These are phyloP conservation scores for Agapornis roseicollis DNA, from an alignment of 2,113 vertebrate genomes.

Conservation along the genomic window DNA sequence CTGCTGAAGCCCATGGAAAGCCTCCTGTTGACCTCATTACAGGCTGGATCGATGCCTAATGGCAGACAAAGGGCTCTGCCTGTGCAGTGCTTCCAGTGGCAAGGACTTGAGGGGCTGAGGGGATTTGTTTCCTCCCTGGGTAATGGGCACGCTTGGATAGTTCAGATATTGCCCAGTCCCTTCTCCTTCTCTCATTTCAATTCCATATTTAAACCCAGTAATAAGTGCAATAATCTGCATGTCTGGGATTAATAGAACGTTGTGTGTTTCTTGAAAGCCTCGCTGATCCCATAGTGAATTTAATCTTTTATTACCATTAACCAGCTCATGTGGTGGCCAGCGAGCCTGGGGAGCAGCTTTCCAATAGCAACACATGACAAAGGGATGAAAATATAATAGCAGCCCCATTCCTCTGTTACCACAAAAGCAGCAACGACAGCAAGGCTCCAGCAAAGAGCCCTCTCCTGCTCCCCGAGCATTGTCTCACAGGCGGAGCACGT, in stretches of 20 bases:
- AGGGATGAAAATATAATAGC: not conserved
- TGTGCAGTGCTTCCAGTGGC: not conserved
- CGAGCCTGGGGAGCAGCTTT: not conserved
- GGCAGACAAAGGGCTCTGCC: constrained; percentile 12
- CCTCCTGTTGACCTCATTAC: not conserved
- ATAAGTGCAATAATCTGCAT: not conserved
- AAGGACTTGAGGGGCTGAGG: not conserved
- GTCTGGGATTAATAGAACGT: constrained; percentile 22
- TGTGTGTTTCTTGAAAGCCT: constrained; percentile 35
- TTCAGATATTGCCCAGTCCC: not conserved
- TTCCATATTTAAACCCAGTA: not conserved
- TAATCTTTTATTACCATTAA: constrained; percentile 23
- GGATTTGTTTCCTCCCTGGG: not conserved
- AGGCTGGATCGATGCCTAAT: not conserved
- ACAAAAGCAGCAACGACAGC: not conserved
- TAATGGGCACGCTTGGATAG: not conserved
- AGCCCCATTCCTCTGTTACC: not conserved
- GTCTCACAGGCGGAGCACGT: constrained; percentile 7
- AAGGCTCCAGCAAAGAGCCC: not conserved
- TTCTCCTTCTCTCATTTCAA: not conserved
- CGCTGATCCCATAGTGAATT: not conserved
- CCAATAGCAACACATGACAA: not conserved
- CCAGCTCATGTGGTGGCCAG: not conserved
- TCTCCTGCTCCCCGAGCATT: not conserved
- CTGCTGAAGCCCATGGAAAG: not conserved